Conservation (phyloP, 1,140 invertebrate species). For the Pseudomyrmex concolor region DNA sequence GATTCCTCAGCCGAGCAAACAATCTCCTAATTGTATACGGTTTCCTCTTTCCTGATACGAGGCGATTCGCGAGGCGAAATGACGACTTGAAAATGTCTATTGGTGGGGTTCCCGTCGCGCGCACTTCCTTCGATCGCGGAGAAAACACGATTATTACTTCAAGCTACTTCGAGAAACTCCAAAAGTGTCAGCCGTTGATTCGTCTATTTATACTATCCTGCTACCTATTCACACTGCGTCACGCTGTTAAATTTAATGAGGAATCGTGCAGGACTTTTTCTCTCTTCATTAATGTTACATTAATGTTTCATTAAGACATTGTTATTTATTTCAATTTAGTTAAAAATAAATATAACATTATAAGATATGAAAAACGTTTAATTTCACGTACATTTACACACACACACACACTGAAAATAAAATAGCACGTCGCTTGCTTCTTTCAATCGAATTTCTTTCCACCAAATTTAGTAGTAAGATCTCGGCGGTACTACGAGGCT, state of each 20-base stretch:
- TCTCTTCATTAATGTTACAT: background rate
- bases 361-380: background rate
- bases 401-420: background rate
- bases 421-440: background rate
- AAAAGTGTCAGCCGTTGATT: constrained; percentile 67
- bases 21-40: constrained; percentile 67
- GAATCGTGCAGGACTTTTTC: background rate
- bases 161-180: constrained; percentile 74
- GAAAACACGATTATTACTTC: constrained; percentile 69
- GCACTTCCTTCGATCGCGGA: constrained; percentile 20
- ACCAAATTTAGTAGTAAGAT: too few relatives aligned
- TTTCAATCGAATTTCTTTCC: background rate
- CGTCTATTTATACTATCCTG: constrained; percentile 69
- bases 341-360: background rate
- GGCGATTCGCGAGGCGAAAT: constrained; percentile 37
- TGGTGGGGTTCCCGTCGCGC: constrained; percentile 56
- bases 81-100: constrained; percentile 52
- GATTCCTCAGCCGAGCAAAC: constrained; percentile 56
- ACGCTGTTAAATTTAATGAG: background rate
- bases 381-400: too few relatives aligned
- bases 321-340: background rate
- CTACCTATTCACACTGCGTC: constrained; percentile 42
- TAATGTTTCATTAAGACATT: too few relatives aligned
- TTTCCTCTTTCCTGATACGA: constrained; percentile 45
- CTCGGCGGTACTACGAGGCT: background rate